These are phyloP conservation scores for Acronicta psi DNA, from an alignment of 2,888 invertebrate genomes.

Conservation along the genomic window DNA sequence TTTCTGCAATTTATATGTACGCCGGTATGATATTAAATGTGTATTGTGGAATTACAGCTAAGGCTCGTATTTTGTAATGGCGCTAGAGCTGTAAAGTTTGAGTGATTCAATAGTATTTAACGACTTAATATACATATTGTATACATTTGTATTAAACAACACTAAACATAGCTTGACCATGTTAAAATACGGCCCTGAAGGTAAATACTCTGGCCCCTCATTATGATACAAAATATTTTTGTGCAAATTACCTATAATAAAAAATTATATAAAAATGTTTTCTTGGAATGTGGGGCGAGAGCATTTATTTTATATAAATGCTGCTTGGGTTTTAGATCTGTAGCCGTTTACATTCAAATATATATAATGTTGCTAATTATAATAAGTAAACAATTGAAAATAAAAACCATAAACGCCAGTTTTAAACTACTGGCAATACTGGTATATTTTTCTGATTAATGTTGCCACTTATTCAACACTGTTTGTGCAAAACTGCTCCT, in stretches of 20 bases:
- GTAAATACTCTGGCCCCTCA: too few species aligned
- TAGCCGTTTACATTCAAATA: conserved; percentile 19
- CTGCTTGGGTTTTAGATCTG: conserved; percentile 27
- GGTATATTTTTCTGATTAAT: too few species aligned
- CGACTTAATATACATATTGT: too few species aligned
- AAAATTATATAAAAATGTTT: too few species aligned
- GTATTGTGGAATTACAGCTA: conserved; percentile 22
- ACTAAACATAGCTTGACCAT: not conserved
- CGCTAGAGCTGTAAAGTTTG: too few species aligned
- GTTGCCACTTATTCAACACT: too few species aligned
- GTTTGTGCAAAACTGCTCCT: too few species aligned
- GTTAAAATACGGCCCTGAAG: not conserved
- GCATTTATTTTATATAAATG: conserved; percentile 4
- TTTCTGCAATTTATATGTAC: conserved; percentile 56
- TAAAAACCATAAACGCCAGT: conserved; percentile 20
- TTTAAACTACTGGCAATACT: conserved; percentile 25
- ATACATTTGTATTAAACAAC: not conserved
- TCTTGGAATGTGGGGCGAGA: too few species aligned
- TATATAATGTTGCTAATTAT: conserved; percentile 35
- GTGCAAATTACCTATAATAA: too few species aligned
- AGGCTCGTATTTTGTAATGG: too few species aligned
- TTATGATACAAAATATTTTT: too few species aligned
- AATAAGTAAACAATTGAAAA: conserved; percentile 17
- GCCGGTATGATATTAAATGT: conserved; percentile 43
- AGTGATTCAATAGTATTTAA: too few species aligned